These are phyloP conservation scores for Atherinosoma microstoma DNA, from an alignment of 2,797 vertebrate species.

Conservation along the genomic window DNA sequence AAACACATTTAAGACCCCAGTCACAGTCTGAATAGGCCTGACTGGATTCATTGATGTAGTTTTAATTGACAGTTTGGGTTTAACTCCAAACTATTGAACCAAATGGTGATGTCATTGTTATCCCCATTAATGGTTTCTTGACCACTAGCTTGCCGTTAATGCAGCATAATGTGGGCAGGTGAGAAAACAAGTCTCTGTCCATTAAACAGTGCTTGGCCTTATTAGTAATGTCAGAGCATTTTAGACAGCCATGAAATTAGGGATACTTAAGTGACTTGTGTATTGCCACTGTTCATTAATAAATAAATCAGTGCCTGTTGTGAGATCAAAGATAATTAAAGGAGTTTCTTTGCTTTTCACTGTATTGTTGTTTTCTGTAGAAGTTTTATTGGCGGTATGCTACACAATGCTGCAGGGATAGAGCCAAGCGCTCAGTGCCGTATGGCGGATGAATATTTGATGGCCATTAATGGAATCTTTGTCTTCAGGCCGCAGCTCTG, in stretches of 20 bases:
- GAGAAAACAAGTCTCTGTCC: conserved; percentile 26
- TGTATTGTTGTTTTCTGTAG: conserved; percentile 48
- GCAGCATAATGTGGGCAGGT: conserved; percentile 32
- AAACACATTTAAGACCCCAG: conserved; percentile 73
- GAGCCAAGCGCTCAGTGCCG: conserved; percentile 51
- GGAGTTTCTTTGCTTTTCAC: conserved; percentile 9
- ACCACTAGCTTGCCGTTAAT: conserved; percentile 52
- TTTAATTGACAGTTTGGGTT: conserved; percentile 75
- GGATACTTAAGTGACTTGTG: conserved; percentile 30
- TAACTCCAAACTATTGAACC: conserved; percentile 69
- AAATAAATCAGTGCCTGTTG: conserved; percentile 38
- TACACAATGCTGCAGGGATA: conserved; percentile 35
- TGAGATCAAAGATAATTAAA: conserved; percentile 43
- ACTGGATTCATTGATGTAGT: conserved; percentile 70
- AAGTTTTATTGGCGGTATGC: conserved; percentile 36
- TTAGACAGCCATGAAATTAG: conserved; percentile 11
- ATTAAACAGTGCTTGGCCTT: conserved; percentile 26
- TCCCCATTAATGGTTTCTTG: conserved; percentile 45
- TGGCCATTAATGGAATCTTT: conserved; percentile 74
- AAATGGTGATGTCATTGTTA: conserved; percentile 75
- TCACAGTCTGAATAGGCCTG: conserved; percentile 58
- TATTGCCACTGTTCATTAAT: conserved; percentile 19
- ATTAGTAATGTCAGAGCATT: conserved; percentile 5
- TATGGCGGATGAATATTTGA: conserved; percentile 83
- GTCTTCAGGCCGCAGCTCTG: conserved; percentile 39